Base-by-base conservation (phyloP, 2,888 invertebrate genomes). In the Autographa pulchrina region DNA sequence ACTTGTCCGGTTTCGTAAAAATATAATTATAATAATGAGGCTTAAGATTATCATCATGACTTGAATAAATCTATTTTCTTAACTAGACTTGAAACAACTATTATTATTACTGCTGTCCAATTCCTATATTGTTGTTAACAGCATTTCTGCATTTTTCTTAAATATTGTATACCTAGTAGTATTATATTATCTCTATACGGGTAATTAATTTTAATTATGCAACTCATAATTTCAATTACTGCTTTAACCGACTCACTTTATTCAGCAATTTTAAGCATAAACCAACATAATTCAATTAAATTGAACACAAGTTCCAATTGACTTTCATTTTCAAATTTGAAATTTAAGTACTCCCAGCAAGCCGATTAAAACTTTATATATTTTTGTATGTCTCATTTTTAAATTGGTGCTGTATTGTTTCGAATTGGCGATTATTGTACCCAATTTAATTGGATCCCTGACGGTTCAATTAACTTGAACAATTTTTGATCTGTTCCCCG, bases 371-470 rank as follows among this genome's bases (percentile, higher is more conserved):
- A 72, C 25, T 72, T 52, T 62, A 63, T 52, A 67, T 0, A 52
- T 66, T 80, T 80, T 68, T 80, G 38, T 72, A 77, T 72, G 54
- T 48, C 66, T 83, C 59, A 82, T 79, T 78, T 86, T 80, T 75
- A 81, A 83, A 76, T 76, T 66, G 68, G 54, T 69, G 78, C 52
- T 74, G 74, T 74, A 85, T 82, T 82, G 78, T 81, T 84, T 76
- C 78, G 74, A 71, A 80, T 75, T 75, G 74, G 59, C 69, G 77
- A 81, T 81, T 81, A 84, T 81, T 73, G 72, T 70, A 70, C 63
- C 68, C 77, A 74, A 76, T 81, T 75, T 85, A 84, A 84, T 81
- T 77, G 83, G 83, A 79, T 81, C 72, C 62, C 65, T 72, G 85
- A 77, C 78, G 81, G 79, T 81, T 73, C 80, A 82, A 84, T 84